These are phyloP conservation scores for Labeo rohita DNA, from an alignment of 2,113 vertebrate genomes.

Conservation along the genomic window DNA sequence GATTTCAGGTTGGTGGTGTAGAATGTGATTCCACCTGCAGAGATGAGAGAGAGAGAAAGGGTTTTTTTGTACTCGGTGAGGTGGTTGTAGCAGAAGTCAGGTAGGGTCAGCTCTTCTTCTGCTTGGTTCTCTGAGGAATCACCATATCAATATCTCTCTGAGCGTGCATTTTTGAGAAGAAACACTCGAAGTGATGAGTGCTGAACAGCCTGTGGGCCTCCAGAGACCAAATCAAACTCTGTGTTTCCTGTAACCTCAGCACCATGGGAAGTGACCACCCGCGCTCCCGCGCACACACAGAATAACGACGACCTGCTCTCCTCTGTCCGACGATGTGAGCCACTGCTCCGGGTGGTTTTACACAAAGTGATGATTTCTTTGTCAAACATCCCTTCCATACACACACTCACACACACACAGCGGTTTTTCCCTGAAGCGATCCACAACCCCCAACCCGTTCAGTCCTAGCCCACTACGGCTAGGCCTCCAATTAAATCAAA, in stretches of 20 bases:
- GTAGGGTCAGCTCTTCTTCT: slow-evolving; percentile 57
- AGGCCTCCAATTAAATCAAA: slow-evolving; percentile 99
- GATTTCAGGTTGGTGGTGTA: slow-evolving; percentile 32
- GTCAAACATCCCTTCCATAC: slow-evolving; percentile 70
- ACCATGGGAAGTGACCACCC: slow-evolving; percentile 57
- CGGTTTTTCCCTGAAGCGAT: slow-evolving; percentile 53
- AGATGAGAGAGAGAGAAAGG: slow-evolving; percentile 39
- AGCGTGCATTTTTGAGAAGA: slow-evolving; percentile 56
- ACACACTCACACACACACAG: slow-evolving; percentile 58
- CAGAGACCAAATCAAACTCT: slow-evolving; percentile 58
- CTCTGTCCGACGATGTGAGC: slow-evolving; percentile 56
- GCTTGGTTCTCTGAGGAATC: slow-evolving; percentile 47
- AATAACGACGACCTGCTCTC: slow-evolving; percentile 45
- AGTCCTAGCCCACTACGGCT: slow-evolving; percentile 67
- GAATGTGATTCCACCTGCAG: slow-evolving; percentile 41
- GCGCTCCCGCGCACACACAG: slow-evolving; percentile 24
- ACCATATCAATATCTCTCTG: slow-evolving; percentile 53
- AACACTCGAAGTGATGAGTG: slow-evolving; percentile 55
- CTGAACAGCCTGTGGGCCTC: slow-evolving; percentile 50
- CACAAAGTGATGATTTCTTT: slow-evolving; percentile 78
- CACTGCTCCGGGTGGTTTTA: slow-evolving; percentile 53
- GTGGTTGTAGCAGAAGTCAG: slow-evolving; percentile 46
- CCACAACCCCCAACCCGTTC: slow-evolving; percentile 47
- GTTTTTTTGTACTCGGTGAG: slow-evolving; percentile 17
- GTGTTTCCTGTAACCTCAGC: slow-evolving; percentile 59